Percentiles rank a stretch among this genome's conserved stretches.
Conservation (phyloP, 2,888 invertebrate species). For the Acrobasis repandana region DNA sequence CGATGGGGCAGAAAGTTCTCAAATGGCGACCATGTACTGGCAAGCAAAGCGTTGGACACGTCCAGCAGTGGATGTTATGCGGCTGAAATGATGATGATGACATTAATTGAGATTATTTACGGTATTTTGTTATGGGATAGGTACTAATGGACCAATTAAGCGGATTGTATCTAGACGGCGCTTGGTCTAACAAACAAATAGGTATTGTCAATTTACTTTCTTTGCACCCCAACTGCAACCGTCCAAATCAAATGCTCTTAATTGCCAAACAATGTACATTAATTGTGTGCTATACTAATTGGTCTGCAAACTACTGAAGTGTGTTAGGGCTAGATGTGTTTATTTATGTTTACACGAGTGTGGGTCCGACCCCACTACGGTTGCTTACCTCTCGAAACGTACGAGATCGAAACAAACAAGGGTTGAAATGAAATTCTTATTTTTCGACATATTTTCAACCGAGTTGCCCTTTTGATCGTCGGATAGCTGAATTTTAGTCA, state of each 20-base stretch:
- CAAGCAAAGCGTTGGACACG: too few relatives aligned
- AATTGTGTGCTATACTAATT: slow-evolving; percentile 11
- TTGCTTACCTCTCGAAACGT: slow-evolving; percentile 10
- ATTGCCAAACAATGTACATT: background rate
- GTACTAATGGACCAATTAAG: too few relatives aligned
- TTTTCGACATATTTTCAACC: background rate
- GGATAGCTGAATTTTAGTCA: slow-evolving; percentile 1
- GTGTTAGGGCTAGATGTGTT: slow-evolving; percentile 8
- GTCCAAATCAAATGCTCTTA: background rate
- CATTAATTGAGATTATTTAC: too few relatives aligned
- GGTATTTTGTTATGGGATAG: too few relatives aligned
- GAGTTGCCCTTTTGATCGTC: background rate
- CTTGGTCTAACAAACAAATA: background rate
- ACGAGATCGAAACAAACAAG: slow-evolving; percentile 11
- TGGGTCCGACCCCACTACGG: background rate
- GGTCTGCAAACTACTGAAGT: slow-evolving; percentile 14
- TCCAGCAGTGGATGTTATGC: too few relatives aligned
- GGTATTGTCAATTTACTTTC: background rate
- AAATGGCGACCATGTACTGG: too few relatives aligned
- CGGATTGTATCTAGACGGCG: too few relatives aligned
- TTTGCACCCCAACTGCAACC: background rate
- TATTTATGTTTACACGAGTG: slow-evolving; percentile 10
- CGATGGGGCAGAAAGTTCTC: too few relatives aligned
- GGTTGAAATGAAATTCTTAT: background rate
- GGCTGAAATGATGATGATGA: too few relatives aligned